phyloP scores from a whole-genome alignment of 2,888 invertebrate species.

The Drosophila cyrtoloma region DNA sequence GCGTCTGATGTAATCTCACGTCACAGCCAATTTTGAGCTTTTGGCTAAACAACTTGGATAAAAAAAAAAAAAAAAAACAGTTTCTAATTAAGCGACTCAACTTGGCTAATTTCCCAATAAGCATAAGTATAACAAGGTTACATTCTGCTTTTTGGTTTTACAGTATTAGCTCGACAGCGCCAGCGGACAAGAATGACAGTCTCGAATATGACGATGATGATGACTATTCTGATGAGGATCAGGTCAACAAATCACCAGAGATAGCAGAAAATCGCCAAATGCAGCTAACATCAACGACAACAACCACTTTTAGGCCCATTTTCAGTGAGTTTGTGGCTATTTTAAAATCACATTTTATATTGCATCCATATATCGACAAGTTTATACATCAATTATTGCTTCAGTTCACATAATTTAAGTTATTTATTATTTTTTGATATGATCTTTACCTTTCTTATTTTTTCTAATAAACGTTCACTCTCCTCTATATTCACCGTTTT shows the following conservation, averaged over 20 bases:
- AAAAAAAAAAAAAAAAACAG: slow-evolving; percentile 11
- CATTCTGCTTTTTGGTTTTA: slow-evolving; percentile 14
- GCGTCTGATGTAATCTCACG: slow-evolving; percentile 32
- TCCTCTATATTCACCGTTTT: background rate
- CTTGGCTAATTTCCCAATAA: slow-evolving; percentile 33
- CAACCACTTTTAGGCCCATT: slow-evolving; percentile 69
- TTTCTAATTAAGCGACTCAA: slow-evolving; percentile 33
- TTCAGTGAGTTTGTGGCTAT: slow-evolving; percentile 60
- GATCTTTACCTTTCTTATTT: background rate
- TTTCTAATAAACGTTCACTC: background rate
- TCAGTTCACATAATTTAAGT: background rate
- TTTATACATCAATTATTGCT: background rate
- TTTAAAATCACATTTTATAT: background rate
- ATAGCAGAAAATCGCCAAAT: slow-evolving; percentile 62
- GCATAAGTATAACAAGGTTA: slow-evolving; percentile 19
- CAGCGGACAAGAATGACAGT: slow-evolving; percentile 45
- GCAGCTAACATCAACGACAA: slow-evolving; percentile 61
- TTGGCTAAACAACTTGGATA: slow-evolving; percentile 46
- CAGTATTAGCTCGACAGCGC: slow-evolving; percentile 77
- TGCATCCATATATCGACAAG: background rate
- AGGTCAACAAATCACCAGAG: slow-evolving; percentile 44
- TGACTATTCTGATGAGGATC: slow-evolving; percentile 64
- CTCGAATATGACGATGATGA: slow-evolving; percentile 69
- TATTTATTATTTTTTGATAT: background rate
- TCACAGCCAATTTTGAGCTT: slow-evolving; percentile 40